Evolutionary conservation across 1,140 invertebrate genomes (phyloP).

Genomic region (Campoletis sonorensis): DNA sequence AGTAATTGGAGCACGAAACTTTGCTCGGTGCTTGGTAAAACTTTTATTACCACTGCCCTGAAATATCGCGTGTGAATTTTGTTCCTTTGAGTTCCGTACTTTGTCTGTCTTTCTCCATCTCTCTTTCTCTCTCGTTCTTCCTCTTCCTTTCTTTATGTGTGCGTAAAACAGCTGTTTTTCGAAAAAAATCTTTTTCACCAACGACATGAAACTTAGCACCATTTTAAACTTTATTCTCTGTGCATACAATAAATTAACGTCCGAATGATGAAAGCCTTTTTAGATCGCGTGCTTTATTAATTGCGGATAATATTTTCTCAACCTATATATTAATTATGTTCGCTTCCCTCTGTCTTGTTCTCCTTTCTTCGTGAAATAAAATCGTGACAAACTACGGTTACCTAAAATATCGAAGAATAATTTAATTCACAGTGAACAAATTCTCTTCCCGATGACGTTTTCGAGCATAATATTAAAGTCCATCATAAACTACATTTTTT

Average conservation of each 20-base stretch:
- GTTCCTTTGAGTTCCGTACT: slow-evolving; percentile 6
- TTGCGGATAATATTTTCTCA: background rate
- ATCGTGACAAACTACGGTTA: slow-evolving; percentile 18
- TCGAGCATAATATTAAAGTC: background rate
- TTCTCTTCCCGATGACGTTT: background rate
- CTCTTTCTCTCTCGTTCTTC: background rate
- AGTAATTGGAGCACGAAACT: slow-evolving; percentile 36
- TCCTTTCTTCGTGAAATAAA: background rate
- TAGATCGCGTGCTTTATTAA: slow-evolving; percentile 28
- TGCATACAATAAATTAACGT: slow-evolving; percentile 17
- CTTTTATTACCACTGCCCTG: slow-evolving; percentile 32
- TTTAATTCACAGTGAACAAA: slow-evolving; percentile 14
- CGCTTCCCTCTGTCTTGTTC: background rate
- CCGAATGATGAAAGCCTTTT: slow-evolving; percentile 5
- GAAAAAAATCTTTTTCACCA: slow-evolving; percentile 13
- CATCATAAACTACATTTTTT: background rate
- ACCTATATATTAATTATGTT: background rate
- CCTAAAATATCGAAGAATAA: background rate
- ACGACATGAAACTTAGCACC: slow-evolving; percentile 18
- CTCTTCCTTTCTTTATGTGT: background rate
- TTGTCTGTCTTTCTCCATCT: background rate
- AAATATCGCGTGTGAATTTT: slow-evolving; percentile 34
- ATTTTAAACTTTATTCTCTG: background rate
- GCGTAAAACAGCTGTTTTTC: background rate
- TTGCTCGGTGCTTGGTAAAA: slow-evolving; percentile 19